phyloP scores from a whole-genome alignment of 2,888 invertebrate species.

The Nasonovia ribisnigri region DNA sequence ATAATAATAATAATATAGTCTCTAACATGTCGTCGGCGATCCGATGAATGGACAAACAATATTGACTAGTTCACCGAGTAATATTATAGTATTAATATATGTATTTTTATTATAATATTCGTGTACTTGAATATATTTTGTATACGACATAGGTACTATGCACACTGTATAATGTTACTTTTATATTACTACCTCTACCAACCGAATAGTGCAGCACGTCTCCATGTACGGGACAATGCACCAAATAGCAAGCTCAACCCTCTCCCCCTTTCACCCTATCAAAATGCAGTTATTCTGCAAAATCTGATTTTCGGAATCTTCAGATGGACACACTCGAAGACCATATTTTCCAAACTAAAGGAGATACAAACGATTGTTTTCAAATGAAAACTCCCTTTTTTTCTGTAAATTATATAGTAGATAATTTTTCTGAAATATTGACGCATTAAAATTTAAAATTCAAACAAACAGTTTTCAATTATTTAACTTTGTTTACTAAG shows the following conservation, averaged over 20 bases:
- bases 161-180: not conserved
- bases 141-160: not conserved
- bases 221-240: not conserved
- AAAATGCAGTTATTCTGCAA: too few relatives aligned
- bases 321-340: too few relatives aligned
- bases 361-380: not conserved
- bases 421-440: not conserved
- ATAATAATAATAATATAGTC: not conserved
- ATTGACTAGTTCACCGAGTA: constrained; percentile 13
- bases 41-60: not conserved
- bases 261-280: too few relatives aligned
- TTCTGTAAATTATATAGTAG: not conserved
- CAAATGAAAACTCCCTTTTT: not conserved
- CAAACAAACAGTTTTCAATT: not conserved
- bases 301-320: too few relatives aligned
- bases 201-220: not conserved
- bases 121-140: not conserved
- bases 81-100: not conserved
- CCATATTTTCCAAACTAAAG: too few relatives aligned
- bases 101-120: not conserved
- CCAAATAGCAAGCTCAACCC: not conserved
- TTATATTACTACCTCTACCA: not conserved
- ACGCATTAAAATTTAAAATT: not conserved
- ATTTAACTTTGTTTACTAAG: not conserved
- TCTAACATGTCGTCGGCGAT: not conserved